A percentile compares a stretch with the other conserved stretches of the same genome.
These are phyloP conservation scores for Uropsilus gracilis DNA, from an alignment of 2,113 vertebrate species.

Conservation along the genomic window DNA sequence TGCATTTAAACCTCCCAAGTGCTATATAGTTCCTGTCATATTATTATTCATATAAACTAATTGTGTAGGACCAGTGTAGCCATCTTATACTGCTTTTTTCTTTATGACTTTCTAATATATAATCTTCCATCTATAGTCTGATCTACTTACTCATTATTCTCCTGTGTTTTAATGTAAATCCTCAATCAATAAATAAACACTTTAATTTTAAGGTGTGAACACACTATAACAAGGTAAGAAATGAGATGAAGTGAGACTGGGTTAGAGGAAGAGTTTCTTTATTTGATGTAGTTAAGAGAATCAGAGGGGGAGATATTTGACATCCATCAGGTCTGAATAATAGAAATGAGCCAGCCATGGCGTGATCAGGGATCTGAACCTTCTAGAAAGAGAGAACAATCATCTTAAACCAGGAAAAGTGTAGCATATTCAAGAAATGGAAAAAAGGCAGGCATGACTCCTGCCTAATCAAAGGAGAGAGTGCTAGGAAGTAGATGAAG, in stretches of 20 bases:
- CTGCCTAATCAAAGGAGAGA: not conserved
- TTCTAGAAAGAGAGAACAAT: not conserved
- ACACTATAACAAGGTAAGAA: conserved; percentile 6
- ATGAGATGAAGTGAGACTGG: not conserved
- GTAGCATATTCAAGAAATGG: not conserved
- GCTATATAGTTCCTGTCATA: not conserved
- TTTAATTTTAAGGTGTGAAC: not conserved
- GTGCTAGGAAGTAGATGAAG: not conserved
- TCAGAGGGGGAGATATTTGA: not conserved
- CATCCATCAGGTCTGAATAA: not conserved
- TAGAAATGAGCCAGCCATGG: not conserved
- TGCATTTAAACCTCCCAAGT: conserved; percentile 23
- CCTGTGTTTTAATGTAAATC: not conserved
- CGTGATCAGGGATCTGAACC: not conserved
- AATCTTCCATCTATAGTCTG: not conserved
- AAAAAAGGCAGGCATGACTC: not conserved
- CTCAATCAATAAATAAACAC: conserved; percentile 17
- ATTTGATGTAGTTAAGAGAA: not conserved
- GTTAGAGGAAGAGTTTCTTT: conserved; percentile 1
- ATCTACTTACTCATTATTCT: not conserved
- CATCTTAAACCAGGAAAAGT: not conserved
- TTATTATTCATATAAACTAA: conserved; percentile 30
- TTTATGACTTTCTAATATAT: conserved; percentile 28
- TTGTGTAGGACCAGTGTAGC: not conserved
- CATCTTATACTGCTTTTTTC: not conserved